Conservation (phyloP, 37 sponge, comb jelly and placozoan species). For the Dysidea cf. avara region DNA sequence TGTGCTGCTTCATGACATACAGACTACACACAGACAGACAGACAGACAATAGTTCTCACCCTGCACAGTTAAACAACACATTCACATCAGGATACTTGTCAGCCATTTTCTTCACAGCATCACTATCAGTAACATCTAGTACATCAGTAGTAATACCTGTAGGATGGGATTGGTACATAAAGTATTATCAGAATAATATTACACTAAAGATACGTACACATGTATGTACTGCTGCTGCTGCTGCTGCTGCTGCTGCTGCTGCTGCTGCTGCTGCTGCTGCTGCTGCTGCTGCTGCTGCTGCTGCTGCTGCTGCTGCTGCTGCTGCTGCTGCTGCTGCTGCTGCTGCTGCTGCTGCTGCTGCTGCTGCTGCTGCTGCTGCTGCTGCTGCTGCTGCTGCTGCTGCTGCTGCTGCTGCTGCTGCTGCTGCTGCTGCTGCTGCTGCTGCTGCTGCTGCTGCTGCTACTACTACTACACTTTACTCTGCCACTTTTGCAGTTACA, state of each 20-base stretch:
- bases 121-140: constrained; percentile 50
- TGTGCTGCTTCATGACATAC: too few species aligned
- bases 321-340: background rate
- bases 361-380: background rate
- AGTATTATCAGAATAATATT: too few species aligned
- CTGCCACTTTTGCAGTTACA: too few species aligned
- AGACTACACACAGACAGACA: too few species aligned
- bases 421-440: background rate
- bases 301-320: too few species aligned
- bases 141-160: too few species aligned
- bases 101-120: constrained; percentile 24
- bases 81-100: constrained; percentile 49
- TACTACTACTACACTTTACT: too few species aligned
- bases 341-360: background rate
- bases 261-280: background rate
- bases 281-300: background rate
- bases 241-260: background rate
- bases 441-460: too few species aligned
- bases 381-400: background rate
- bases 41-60: constrained; percentile 53
- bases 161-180: too few species aligned
- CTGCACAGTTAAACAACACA: constrained; percentile 83
- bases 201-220: too few species aligned
- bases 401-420: background rate
- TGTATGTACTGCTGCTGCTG: too few species aligned